Percentiles rank a stretch among this genome's conserved stretches.
phyloP scores from a whole-genome alignment of 2,797 vertebrate species.

The Pelodytes ibericus region DNA sequence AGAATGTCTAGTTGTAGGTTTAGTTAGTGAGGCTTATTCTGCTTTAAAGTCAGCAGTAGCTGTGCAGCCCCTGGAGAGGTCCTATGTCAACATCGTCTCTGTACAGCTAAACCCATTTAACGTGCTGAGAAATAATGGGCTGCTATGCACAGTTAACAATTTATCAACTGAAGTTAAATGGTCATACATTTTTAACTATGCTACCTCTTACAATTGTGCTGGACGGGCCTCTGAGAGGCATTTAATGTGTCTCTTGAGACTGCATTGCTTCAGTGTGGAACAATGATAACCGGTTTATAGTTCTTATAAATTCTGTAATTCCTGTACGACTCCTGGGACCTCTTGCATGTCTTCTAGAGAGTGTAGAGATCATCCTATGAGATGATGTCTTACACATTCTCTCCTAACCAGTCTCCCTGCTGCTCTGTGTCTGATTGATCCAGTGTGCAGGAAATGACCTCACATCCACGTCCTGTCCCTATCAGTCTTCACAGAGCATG shows the following conservation, averaged over 20 bases:
- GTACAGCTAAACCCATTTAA: neutral
- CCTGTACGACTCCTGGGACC: neutral
- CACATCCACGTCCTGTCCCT: too few species aligned
- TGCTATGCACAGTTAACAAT: neutral
- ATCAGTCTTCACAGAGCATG: too few species aligned
- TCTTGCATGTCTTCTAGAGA: too few species aligned
- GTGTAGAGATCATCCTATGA: too few species aligned
- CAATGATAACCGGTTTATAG: neutral
- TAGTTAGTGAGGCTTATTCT: too few species aligned
- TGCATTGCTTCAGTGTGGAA: neutral
- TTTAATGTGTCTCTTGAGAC: conserved; percentile 8
- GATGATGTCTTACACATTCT: too few species aligned
- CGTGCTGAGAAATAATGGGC: neutral
- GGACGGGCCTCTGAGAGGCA: neutral
- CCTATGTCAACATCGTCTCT: neutral
- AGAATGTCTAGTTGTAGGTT: too few species aligned
- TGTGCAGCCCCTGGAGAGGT: neutral
- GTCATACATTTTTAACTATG: neutral
- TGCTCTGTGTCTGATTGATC: too few species aligned
- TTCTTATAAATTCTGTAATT: neutral
- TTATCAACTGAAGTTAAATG: neutral
- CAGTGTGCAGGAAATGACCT: too few species aligned
- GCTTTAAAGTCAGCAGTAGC: neutral
- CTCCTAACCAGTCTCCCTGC: too few species aligned
- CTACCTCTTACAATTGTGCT: neutral